Conservation (phyloP, 2,888 invertebrate species). For the Pandemis corylana region DNA sequence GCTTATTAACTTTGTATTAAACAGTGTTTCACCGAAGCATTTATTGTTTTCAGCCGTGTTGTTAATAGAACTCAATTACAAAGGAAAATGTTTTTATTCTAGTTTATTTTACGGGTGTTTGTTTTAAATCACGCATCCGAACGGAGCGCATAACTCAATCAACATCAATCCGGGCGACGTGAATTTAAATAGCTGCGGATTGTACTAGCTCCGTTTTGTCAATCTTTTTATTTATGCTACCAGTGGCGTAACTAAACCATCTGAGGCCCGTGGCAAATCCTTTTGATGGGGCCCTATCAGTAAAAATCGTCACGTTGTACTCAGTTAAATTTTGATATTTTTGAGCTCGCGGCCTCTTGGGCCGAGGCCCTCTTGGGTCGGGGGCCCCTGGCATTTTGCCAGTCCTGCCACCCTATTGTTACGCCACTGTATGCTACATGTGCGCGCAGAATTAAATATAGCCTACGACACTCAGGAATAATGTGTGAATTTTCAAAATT, state of each 20-base stretch:
- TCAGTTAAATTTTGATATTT: no score
- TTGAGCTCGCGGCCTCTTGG: no score
- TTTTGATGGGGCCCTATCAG: no score
- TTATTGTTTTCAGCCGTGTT: conserved; percentile 1
- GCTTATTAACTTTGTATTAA: conserved; percentile 16
- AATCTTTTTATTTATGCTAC: conserved; percentile 25
- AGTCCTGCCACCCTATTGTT: no score
- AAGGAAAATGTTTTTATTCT: background rate
- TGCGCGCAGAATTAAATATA: no score
- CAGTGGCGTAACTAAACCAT: no score
- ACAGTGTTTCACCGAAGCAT: background rate
- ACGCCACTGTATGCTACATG: background rate
- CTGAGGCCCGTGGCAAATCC: no score
- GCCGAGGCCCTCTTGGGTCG: no score
- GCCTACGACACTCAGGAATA: no score
- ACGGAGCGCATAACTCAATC: conserved; percentile 75
- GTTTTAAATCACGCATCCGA: conserved; percentile 44
- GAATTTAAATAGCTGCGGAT: conserved; percentile 55
- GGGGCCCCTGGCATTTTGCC: no score
- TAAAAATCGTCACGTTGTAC: no score
- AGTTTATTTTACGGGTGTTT: conserved; percentile 35
- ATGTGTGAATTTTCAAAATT: no score
- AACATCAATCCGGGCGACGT: conserved; percentile 73
- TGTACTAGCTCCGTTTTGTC: conserved; percentile 15
- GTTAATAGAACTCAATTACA: conserved; percentile 17